phyloP scores from a whole-genome alignment of 2,888 invertebrate genomes.

The Polia nebulosa region DNA sequence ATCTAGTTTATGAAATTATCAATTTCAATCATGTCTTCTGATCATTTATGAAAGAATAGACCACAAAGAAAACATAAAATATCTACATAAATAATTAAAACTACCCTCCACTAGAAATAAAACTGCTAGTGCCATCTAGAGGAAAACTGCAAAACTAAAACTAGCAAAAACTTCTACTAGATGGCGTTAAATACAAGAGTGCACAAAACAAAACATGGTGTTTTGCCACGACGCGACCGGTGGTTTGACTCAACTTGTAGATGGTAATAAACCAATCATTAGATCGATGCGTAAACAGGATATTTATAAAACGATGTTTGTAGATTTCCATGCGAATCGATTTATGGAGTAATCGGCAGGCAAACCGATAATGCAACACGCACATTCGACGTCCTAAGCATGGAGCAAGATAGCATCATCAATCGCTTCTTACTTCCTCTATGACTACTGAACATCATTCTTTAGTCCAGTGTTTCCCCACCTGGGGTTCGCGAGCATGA shows the following conservation, averaged over 20 bases:
- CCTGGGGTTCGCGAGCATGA: too few relatives aligned
- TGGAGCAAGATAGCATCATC: neutral
- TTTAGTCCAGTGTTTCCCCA: too few relatives aligned
- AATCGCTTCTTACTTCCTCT: neutral
- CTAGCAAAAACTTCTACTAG: slow-evolving; percentile 10
- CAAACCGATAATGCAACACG: slow-evolving; percentile 5
- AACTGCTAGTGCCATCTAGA: slow-evolving; percentile 62
- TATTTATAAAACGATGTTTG: slow-evolving; percentile 49
- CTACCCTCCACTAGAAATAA: slow-evolving; percentile 35
- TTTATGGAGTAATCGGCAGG: slow-evolving; percentile 12
- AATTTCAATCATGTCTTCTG: neutral
- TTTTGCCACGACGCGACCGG: neutral
- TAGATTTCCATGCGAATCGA: slow-evolving; percentile 41
- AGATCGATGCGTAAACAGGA: slow-evolving; percentile 50
- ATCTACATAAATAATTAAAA: slow-evolving; percentile 12
- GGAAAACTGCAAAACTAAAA: neutral
- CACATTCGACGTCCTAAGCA: neutral
- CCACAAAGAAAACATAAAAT: neutral
- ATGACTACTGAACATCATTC: neutral
- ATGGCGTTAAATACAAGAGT: slow-evolving; percentile 32
- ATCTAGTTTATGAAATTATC: neutral
- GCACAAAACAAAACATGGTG: neutral
- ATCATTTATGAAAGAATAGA: neutral
- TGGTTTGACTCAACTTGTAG: slow-evolving; percentile 35
- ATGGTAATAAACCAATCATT: slow-evolving; percentile 47